Conservation (phyloP, 2,797 vertebrate genomes). For the Setipinna tenuifilis region DNA sequence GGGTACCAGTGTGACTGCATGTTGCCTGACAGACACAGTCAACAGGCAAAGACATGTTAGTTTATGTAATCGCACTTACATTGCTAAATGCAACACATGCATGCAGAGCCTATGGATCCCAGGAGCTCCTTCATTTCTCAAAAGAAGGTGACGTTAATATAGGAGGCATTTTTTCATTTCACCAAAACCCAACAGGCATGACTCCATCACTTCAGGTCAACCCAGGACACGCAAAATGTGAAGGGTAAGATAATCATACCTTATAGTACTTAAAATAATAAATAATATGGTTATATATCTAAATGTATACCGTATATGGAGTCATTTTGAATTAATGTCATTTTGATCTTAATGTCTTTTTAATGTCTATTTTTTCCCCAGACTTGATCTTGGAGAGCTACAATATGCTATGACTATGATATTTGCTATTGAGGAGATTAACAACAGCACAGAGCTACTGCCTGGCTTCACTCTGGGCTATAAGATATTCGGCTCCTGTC, state of each 20-base stretch:
- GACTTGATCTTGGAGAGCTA: constrained; percentile 75
- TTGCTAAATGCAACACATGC: constrained; percentile 54
- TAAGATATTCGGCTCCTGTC: constrained; percentile 77
- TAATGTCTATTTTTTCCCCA: constrained; percentile 43
- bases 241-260: constrained; percentile 67
- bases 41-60: constrained; percentile 48
- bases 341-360: not conserved
- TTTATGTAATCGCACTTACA: constrained; percentile 57
- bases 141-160: constrained; percentile 76
- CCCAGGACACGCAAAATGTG: constrained; percentile 71
- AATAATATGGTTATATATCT: not conserved
- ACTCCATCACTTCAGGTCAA: constrained; percentile 63
- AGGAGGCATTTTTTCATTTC: constrained; percentile 81
- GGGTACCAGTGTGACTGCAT: constrained; percentile 21
- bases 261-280: not conserved
- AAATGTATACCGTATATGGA: not conserved
- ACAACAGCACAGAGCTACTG: constrained; percentile 75
- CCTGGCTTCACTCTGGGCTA: constrained; percentile 73
- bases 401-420: constrained; percentile 81
- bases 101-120: constrained; percentile 70
- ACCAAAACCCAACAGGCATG: constrained; percentile 70
- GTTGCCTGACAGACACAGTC: constrained; percentile 32
- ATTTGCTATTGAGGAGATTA: constrained; percentile 79
- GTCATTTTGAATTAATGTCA: not conserved
- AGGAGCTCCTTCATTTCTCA: constrained; percentile 73